Conservation (phyloP, 2,113 vertebrate species). For the Deroptyus accipitrinus region DNA sequence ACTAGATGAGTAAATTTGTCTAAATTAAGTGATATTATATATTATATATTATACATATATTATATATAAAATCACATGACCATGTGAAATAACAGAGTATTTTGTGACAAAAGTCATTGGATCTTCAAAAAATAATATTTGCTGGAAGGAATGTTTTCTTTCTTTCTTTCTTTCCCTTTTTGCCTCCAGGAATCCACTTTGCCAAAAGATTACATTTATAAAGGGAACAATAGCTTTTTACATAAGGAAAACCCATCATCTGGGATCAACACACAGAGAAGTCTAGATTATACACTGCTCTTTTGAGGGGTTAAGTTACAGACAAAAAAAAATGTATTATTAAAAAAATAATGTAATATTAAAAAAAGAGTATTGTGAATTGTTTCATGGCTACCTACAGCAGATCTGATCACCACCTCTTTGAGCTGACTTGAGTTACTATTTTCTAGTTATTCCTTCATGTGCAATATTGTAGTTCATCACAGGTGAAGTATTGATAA, state of each 20-base stretch:
- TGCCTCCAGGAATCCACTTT: conserved; percentile 40
- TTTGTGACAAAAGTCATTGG: conserved; percentile 67
- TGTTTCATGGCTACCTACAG: conserved; percentile 34
- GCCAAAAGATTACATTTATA: conserved; percentile 57
- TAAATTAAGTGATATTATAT: conserved; percentile 74
- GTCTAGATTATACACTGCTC: conserved; percentile 4
- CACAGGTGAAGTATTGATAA: conserved; percentile 48
- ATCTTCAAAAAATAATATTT: conserved; percentile 74
- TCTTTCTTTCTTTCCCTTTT: background rate
- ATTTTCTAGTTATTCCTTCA: conserved; percentile 55
- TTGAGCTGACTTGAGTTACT: conserved; percentile 32
- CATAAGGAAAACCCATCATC: conserved; percentile 40
- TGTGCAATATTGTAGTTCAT: conserved; percentile 38
- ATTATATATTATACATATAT: conserved; percentile 66
- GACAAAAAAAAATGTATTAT: conserved; percentile 47
- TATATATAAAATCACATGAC: conserved; percentile 65
- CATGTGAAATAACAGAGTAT: conserved; percentile 69
- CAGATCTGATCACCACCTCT: conserved; percentile 14
- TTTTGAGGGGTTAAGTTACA: conserved; percentile 36
- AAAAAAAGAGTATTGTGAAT: conserved; percentile 22
- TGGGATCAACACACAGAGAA: conserved; percentile 45
- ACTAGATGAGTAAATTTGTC: conserved; percentile 73
- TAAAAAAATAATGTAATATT: background rate
- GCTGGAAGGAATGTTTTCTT: conserved; percentile 27
- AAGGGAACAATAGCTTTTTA: conserved; percentile 37